Base-by-base conservation (phyloP, 2,113 vertebrate species). In the Ursus arctos region DNA sequence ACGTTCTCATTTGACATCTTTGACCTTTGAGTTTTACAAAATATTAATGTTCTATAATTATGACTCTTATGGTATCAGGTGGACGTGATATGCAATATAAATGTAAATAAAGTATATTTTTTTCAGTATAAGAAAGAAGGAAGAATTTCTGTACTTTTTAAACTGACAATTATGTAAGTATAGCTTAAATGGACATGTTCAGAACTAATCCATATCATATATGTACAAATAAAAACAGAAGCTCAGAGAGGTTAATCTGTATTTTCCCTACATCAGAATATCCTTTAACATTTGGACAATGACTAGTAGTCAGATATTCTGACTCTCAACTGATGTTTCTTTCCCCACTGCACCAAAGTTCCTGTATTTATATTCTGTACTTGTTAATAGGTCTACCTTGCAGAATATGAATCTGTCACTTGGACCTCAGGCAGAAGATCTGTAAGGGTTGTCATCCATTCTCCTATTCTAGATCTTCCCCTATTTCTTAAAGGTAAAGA, bases 21-120 rank as follows among this genome's bases (percentile, higher is more conserved):
- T 80, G 85, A 91, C 63, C 74, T 83, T 81, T 91, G 28, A 65
- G 26, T 43, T 96, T 88, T 92, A 57, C 36, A 77, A 88, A 96
- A 51, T 31, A 72, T 69, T 19, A 74, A 76, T 51, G 18, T 65
- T 61, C 26, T 79, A 74, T 95, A 80, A 61, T 93, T 87, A 65
- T 47, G 9, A 82, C 19, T 87, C 16, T 53, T 33, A 33, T 36
- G 10, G 40, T 88, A 83, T 53, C 76, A 81, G 40, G 4, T 61
- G 33, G 33, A 86, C 79, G 16, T n/a, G 55, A 59, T 59, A n/a
- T 47, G 15, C 7, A 79, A 36, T 91, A 51, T 28, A 72, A 83
- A 61, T 65, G 14, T 82, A 76, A 79, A 89, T 36, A 57, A 47
- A 4, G 15, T 53, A 67, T 59, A 22, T 95, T 94, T 90, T 47